These are phyloP conservation scores for Bufo bufo DNA, from an alignment of 2,113 vertebrate species.

Conservation along the genomic window DNA sequence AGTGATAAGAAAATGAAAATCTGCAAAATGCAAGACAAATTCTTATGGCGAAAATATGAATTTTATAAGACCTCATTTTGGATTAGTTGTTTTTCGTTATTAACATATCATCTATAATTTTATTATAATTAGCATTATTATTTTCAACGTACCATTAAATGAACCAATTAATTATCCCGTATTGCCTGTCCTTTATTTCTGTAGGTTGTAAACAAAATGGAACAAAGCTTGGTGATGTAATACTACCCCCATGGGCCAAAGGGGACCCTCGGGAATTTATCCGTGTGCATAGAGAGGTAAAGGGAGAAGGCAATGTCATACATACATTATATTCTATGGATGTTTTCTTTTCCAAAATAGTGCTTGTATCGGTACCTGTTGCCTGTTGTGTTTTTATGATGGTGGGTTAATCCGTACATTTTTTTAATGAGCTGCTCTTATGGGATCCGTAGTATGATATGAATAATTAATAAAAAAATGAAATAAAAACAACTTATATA, in stretches of 20 bases:
- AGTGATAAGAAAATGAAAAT: too few relatives aligned
- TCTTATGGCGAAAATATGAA: too few relatives aligned
- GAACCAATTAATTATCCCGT: background rate
- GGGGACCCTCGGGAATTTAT: constrained; percentile 98
- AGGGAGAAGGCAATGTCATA: background rate
- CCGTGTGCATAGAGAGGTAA: constrained; percentile 94
- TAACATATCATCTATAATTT: background rate
- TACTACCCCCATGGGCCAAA: constrained; percentile 96
- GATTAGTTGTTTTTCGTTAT: background rate
- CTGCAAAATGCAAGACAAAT: too few relatives aligned
- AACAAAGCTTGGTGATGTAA: constrained; percentile 91
- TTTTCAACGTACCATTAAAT: background rate
- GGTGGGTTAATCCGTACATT: too few relatives aligned
- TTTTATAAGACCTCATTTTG: background rate
- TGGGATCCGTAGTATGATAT: too few relatives aligned
- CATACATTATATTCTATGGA: background rate
- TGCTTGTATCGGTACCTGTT: too few relatives aligned
- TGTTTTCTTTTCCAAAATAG: background rate
- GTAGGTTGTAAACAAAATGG: constrained; percentile 96
- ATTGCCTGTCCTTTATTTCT: background rate
- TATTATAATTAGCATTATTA: background rate
- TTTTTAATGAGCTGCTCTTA: too few relatives aligned
- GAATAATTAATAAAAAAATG: too few relatives aligned
- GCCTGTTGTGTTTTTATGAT: too few relatives aligned
- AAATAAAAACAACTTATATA: too few relatives aligned